Base-by-base conservation (phyloP, 1,140 invertebrate genomes). In the Pseudomyrmex dendroicus region DNA sequence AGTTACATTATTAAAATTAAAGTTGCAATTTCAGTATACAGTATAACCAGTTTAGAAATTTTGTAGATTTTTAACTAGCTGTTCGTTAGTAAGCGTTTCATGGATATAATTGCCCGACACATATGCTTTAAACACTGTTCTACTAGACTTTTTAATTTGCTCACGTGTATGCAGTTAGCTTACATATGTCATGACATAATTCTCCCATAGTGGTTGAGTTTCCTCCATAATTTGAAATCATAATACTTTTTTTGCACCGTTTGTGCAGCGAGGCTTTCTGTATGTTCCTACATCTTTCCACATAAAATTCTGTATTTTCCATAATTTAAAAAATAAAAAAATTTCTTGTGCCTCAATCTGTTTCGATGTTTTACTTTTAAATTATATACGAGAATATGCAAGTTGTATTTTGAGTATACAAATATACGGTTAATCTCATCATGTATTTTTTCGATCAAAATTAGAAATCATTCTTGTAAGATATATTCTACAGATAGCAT, bases 1-100 rank as follows among this genome's bases (percentile, higher is more conserved):
- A 64, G 54, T 59, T 70, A 59, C 46, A 54, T 50, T 48, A 25
- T 48, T n/a, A 1, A 4, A 52, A 73, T 67, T 76, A 50, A 50
- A 50, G 8, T 59, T 25, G 73, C n/a, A 61, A 86, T 74, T 86
- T 63, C 46, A 25, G 52, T 35, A 2, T 2, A 52, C 15, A 25
- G 54, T 67, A 25, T 8, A n/a, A 20, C 50, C 5, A 35, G 20
- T 59, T 46, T 80, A 64, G 64, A 74, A 84, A 84, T 78, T 80
- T 70, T 44, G 63, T 35, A 44, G 22, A 68, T 46, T 70, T 84
- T 35, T 59, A 77, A 73, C 59, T 44, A 15, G 54, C 61, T 77
- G 73, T 87, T 88, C 86, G 73, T 88, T 88, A 88, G 87, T 78
- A 87, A 88, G 84, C 87, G 72, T 52, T 88, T 85, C 86, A 85